Base-by-base conservation (phyloP, 2,113 vertebrate species). In the Labrus mixtus region DNA sequence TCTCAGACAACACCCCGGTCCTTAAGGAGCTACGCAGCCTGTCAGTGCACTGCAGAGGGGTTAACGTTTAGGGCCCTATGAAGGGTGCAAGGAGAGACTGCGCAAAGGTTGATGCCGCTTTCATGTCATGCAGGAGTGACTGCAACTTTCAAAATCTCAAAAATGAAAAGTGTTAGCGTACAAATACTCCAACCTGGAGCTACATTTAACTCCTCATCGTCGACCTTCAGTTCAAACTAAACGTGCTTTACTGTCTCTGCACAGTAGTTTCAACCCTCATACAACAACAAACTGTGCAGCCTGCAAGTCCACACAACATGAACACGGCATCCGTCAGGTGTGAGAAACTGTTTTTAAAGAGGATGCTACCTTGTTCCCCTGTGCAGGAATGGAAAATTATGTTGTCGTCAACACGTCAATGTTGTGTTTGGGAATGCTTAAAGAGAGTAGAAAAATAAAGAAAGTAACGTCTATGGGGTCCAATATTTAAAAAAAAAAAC, bases 1-100 rank as follows among this genome's bases (percentile, higher is more conserved):
- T 90, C 86, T 89, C 87, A 85, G 86, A 90, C 87, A 84, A 87
- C 87, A 89, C 88, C 88, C 91, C 74, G 29, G 88, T 85, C 91
- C 89, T 92, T 91, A 90, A 90, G 79, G 73, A 79, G 84, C 77
- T 53, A 48, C 11, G 58, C 58, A 56, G 75, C 82, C 75, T 16
- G 45, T 62, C 22, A 0, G 69, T 67, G 73, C 75, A 58, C 84
- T 60, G 19, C 59, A 2, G 58, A 56, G 57, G 22, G 23, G 17
- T 29, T 9, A 22, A 36, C 19, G 37, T 0, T 22, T 46, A 23
- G 74, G 76, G 58, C 63, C 46, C 76, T 48, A 2, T 5, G 17
- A 39, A 57, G 75, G 62, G 33, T 19, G 51, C 1, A 25, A 15
- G 51, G 54, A 55, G 60, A n/a, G 51, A 46, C 33, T 19, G 1